Base-by-base conservation (phyloP, 2,797 vertebrate species). In the Channallabes apus region DNA sequence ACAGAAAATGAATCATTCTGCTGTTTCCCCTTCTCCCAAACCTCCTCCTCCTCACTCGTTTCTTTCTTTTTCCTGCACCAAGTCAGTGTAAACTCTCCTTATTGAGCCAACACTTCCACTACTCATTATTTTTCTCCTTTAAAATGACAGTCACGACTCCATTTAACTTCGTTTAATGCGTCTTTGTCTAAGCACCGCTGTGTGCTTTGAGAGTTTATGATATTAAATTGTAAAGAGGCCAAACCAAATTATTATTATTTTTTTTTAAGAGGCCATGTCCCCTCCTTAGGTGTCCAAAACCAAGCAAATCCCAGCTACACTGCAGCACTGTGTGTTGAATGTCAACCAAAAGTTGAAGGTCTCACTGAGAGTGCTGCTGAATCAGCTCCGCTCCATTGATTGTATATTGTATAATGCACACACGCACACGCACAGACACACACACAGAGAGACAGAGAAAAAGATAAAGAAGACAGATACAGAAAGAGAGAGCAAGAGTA, bases 1-100 rank as follows among this genome's bases (percentile, higher is more conserved):
- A 77, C 71, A 86, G 80, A 86, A 51, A 85, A 86, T 86, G 71
- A 86, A 32, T 86, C 85, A 86, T 77, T 82, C 62, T 82, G 79
- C 80, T 32, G 35, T 82, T 82, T 82, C 85, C 85, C 73, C 64
- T 71, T 78, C 73, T 82, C 80, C 80, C 64, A 86, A 86, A 86
- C 85, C 85, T 69, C 79, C 68, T 80, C 77, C 76, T 54, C 24
- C 32, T 51, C 38, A 56, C 29, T 7, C 3, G 35, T 79, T 75
- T 69, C 17, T 72, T 68, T 82, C 29, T 65, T 22, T 79, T 58
- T 56, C 77, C 65, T 61, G 64, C 54, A 79, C 56, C 76, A 72
- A 72, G n/a, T 72, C 77, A 64, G 77, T 72, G 41, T 11, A 85
- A 68, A 35, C 38, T 29, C 29, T 79, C 17, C 32, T 76, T 20